These are phyloP conservation scores for Neoitamus cyanurus DNA, from an alignment of 2,888 invertebrate species.

Conservation along the genomic window DNA sequence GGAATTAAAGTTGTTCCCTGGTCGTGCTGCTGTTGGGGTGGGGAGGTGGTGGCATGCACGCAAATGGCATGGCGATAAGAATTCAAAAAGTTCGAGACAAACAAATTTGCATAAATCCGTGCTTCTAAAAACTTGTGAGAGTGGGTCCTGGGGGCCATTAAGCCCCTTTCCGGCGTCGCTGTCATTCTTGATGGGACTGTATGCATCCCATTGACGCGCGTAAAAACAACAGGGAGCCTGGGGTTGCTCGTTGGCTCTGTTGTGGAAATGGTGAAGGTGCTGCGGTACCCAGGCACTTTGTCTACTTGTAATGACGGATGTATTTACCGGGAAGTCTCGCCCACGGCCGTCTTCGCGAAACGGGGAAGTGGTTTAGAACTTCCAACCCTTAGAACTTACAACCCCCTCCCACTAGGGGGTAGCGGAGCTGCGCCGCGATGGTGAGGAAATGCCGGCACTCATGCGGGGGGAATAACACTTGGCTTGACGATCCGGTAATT, in stretches of 20 bases:
- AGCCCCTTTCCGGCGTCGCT: neutral
- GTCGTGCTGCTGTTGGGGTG: neutral
- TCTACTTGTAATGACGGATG: neutral
- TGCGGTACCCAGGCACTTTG: neutral
- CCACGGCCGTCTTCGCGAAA: neutral
- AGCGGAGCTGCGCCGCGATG: neutral
- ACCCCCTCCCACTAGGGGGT: neutral
- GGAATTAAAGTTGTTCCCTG: constrained; percentile 26
- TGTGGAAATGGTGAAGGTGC: neutral
- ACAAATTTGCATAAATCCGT: constrained; percentile 33
- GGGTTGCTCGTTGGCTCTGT: neutral
- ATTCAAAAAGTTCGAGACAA: constrained; percentile 16
- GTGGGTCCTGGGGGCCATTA: neutral
- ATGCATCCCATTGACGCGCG: neutral
- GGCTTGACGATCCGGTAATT: neutral
- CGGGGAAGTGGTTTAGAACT: neutral
- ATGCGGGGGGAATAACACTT: neutral
- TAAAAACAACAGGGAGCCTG: neutral
- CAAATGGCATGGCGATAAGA: constrained; percentile 26
- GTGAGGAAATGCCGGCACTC: neutral
- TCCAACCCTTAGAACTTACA: too few relatives aligned
- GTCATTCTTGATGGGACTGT: neutral
- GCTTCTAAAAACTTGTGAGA: neutral
- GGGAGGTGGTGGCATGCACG: neutral
- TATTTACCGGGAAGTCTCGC: neutral